Conservation (phyloP, 1,140 invertebrate species). For the Hermatobates lingyangjiaoensis region DNA sequence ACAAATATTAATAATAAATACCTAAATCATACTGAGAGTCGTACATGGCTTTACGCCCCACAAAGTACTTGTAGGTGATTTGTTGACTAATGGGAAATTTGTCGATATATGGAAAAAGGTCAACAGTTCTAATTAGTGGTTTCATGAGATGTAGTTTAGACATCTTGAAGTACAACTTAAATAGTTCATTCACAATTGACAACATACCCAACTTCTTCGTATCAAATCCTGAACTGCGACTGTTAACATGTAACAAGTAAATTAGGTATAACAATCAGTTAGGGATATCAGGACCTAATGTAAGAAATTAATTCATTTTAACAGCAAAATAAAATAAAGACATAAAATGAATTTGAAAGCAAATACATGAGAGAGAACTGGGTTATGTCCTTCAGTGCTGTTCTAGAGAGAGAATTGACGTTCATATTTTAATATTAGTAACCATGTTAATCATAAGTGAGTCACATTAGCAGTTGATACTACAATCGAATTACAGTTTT, state of each 20-base stretch:
- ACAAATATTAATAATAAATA: slow-evolving; percentile 19
- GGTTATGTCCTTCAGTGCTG: too few relatives aligned
- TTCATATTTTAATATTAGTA: too few relatives aligned
- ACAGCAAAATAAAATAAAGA: too few relatives aligned
- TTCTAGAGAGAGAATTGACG: too few relatives aligned
- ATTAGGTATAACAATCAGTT: too few relatives aligned
- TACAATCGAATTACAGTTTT: too few relatives aligned
- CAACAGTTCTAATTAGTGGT: slow-evolving; percentile 88
- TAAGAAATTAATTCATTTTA: too few relatives aligned
- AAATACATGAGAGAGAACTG: too few relatives aligned
- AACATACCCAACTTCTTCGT: slow-evolving; percentile 94
- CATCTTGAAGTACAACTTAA: slow-evolving; percentile 94
- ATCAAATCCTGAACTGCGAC: slow-evolving; percentile 60
- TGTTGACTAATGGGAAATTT: slow-evolving; percentile 70
- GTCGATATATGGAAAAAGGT: slow-evolving; percentile 74
- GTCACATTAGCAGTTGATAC: too few relatives aligned
- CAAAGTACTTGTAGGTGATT: slow-evolving; percentile 92
- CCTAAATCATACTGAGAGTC: slow-evolving; percentile 82
- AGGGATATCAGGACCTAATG: too few relatives aligned
- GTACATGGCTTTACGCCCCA: slow-evolving; percentile 93
- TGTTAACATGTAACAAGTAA: too few relatives aligned
- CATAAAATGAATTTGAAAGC: neutral
- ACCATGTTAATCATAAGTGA: too few relatives aligned
- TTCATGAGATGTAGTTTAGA: slow-evolving; percentile 94
- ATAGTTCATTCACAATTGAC: slow-evolving; percentile 85